phyloP scores from a whole-genome alignment of 2,113 vertebrate species.

The Chionomys nivalis region DNA sequence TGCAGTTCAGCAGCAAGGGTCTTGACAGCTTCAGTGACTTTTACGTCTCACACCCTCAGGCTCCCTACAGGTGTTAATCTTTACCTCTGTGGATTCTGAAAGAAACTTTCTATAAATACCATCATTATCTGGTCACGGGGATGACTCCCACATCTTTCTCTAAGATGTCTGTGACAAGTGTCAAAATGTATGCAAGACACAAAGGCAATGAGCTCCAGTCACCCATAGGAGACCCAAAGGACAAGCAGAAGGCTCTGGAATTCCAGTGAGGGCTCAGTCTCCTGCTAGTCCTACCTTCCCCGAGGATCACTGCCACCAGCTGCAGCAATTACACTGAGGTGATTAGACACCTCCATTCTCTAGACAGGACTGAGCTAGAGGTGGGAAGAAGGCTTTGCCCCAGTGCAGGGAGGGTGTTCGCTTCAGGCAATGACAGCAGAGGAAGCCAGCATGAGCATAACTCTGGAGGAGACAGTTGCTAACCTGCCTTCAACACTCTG shows the following conservation, averaged over 20 bases:
- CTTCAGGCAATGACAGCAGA: conserved; percentile 71
- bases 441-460: background rate
- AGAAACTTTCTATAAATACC: background rate
- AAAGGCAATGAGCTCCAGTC: background rate
- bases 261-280: background rate
- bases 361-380: background rate
- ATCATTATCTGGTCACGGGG: background rate
- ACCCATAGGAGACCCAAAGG: background rate
- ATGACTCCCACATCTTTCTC: background rate
- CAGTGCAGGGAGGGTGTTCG: background rate
- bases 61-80: conserved; percentile 35
- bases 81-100: background rate
- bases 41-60: background rate
- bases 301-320: background rate
- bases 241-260: background rate
- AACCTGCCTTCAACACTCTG: conserved; percentile 34
- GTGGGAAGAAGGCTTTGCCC: background rate
- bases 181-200: conserved; percentile 22
- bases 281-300: background rate
- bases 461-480: conserved; percentile 7
- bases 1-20: background rate
- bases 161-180: conserved; percentile 27
- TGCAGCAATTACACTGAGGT: background rate
- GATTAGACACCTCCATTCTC: background rate
- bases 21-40: background rate